These are phyloP conservation scores for Lasiommata megera DNA, from an alignment of 2,888 invertebrate genomes.

Conservation along the genomic window DNA sequence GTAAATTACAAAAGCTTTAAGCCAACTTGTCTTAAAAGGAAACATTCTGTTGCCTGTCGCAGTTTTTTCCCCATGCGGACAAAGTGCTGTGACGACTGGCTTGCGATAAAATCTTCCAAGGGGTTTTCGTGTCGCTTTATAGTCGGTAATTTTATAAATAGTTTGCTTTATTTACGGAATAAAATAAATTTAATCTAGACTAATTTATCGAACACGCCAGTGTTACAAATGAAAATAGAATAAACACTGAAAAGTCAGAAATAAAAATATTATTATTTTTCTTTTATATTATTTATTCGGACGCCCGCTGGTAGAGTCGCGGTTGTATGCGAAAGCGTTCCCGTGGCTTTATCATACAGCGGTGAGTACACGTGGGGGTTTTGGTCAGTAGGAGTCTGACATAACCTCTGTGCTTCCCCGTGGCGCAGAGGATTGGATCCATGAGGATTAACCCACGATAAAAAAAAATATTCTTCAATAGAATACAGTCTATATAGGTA, in stretches of 20 bases:
- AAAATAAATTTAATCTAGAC: conserved; percentile 7
- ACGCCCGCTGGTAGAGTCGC: no score
- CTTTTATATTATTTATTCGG: no score
- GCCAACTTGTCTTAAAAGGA: background rate
- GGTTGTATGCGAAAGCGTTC: no score
- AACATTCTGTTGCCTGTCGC: background rate
- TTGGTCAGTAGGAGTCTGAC: no score
- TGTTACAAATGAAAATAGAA: background rate
- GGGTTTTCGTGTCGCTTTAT: conserved; percentile 3
- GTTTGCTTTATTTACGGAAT: conserved; percentile 5
- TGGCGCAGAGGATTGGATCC: no score
- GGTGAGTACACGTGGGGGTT: no score
- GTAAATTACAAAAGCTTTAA: background rate
- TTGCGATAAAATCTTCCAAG: conserved; percentile 9
- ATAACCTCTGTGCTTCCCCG: no score
- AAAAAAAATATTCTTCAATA: no score
- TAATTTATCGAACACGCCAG: conserved; percentile 5
- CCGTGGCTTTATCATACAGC: no score
- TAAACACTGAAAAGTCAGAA: background rate
- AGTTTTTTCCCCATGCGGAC: background rate
- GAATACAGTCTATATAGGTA: no score
- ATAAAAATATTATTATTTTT: no score
- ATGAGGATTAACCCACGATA: no score
- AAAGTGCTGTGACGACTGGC: conserved; percentile 1
- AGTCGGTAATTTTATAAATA: conserved; percentile 10